These are phyloP conservation scores for Nothoprocta pentlandii DNA, from an alignment of 2,113 vertebrate species.

Conservation along the genomic window DNA sequence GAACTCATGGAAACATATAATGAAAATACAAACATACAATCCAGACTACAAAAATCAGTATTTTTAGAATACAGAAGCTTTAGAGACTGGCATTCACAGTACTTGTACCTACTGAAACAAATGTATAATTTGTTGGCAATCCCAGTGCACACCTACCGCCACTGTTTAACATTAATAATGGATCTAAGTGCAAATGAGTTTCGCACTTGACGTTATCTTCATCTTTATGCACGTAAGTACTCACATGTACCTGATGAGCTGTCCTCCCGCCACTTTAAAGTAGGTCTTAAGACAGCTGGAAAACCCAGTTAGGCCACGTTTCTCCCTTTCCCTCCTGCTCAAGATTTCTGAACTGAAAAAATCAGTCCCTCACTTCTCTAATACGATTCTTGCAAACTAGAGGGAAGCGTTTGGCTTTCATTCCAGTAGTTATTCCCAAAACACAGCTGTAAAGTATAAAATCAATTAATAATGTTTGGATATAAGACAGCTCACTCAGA, in stretches of 20 bases:
- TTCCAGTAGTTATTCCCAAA: conserved; percentile 31
- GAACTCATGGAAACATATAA: neutral
- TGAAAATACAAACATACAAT: neutral
- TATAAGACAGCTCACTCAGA: conserved; percentile 45
- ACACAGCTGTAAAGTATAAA: conserved; percentile 55
- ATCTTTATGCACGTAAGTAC: neutral
- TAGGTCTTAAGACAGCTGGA: neutral
- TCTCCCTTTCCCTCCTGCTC: neutral
- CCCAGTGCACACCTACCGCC: neutral
- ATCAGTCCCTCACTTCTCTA: neutral
- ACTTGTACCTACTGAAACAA: neutral
- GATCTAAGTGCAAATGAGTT: neutral
- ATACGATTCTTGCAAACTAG: neutral
- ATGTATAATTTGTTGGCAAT: neutral
- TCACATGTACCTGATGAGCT: neutral
- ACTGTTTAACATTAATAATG: neutral
- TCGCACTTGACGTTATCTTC: neutral
- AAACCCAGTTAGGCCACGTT: neutral
- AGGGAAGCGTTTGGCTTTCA: conserved; percentile 17
- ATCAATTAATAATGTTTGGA: conserved; percentile 60
- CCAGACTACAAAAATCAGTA: neutral
- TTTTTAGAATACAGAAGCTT: neutral
- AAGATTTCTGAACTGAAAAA: neutral
- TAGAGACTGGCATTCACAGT: neutral
- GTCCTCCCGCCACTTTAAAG: neutral